phyloP scores from a whole-genome alignment of 1,140 invertebrate species.

The Hylaeus anthracinus region DNA sequence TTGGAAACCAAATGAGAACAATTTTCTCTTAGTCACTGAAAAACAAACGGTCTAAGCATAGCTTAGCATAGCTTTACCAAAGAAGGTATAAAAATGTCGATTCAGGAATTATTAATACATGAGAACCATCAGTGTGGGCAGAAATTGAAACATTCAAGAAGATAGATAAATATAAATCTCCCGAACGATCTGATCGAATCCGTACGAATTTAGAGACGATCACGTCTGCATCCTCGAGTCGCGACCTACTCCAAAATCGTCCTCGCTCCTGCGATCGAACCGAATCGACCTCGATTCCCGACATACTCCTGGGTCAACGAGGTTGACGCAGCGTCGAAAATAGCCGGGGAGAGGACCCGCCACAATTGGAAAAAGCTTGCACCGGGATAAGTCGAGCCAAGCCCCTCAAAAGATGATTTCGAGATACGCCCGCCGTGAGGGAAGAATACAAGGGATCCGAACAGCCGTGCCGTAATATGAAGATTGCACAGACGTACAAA shows the following conservation, averaged over 20 bases:
- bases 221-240: not conserved
- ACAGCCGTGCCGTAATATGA: not conserved
- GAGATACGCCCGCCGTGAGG: constrained; percentile 14
- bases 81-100: no score
- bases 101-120: no score
- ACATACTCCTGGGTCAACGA: not conserved
- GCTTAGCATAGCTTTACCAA: no score
- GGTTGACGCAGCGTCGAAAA: not conserved
- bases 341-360: not conserved
- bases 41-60: no score
- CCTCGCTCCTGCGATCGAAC: not conserved
- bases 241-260: not conserved
- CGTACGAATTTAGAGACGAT: no score
- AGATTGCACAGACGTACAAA: constrained; percentile 22
- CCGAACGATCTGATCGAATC: no score
- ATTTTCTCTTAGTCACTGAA: no score
- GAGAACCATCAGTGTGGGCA: no score
- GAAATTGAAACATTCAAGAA: no score
- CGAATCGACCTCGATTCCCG: not conserved
- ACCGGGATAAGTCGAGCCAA: constrained; percentile 22
- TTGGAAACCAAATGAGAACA: no score
- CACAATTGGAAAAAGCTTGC: constrained; percentile 37
- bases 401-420: constrained; percentile 34
- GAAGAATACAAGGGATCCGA: not conserved
- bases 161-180: no score